Base-by-base conservation (phyloP, 2,797 vertebrate genomes). In the Mionectes olivaceus region DNA sequence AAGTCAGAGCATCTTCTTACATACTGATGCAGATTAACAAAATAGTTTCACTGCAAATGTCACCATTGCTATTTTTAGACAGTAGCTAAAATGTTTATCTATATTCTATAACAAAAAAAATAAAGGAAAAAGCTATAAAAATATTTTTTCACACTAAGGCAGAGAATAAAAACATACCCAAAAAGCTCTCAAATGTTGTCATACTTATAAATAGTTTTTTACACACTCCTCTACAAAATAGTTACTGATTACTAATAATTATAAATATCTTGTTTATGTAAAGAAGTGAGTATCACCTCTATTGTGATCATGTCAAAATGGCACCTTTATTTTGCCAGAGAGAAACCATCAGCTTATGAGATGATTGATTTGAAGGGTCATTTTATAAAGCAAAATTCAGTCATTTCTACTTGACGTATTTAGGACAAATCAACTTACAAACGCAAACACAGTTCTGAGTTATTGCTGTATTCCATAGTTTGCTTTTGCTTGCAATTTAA, bases 391-490 rank as follows among this genome's bases (percentile, higher is more conserved):
- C 7, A 90, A 94, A 87, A 80, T 61, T 77, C 55, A 87, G 64
- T 82, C 60, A 68, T 93, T 96, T 83, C 32, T 80, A 9, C 41
- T 77, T 87, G 56, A 46, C 19, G 0, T 84, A 87, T 90, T 93
- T 84, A 87, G 92, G 77, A 83, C 56, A 91, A 89, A 89, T 85
- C 67, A 92, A 46, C 44, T 88, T 89, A 83, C 39, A 90, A 94
- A 83, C 74, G 52, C 19, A 87, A 83, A 52, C 15, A 44, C 5
- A 0, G 0, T 60, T 95, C 70, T 84, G 47, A 70, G 24, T 67
- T 79, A 46, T 63, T 65, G 19, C 25, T 83, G 7, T 78, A 49
- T 82, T 63, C 44, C 37, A 19, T 11, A 76, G 32, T 9, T 37
- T 49, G 5, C 5, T 41, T 90, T 65, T 52, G 10, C 35, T 55